These are phyloP conservation scores for Beris morrisii DNA, from an alignment of 2,888 invertebrate species.

Conservation along the genomic window DNA sequence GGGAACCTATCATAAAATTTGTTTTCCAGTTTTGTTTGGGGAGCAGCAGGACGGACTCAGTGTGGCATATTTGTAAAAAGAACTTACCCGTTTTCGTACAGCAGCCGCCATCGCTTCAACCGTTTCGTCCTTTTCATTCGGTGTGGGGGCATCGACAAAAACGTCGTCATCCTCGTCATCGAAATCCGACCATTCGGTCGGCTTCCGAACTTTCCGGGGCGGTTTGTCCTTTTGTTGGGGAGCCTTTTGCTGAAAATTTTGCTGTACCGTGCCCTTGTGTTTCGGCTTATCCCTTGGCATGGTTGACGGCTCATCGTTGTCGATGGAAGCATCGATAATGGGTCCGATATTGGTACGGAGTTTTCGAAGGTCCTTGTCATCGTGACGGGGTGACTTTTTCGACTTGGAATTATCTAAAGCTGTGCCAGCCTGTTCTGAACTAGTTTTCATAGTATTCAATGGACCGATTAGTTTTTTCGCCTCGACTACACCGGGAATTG, in stretches of 20 bases:
- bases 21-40: no score
- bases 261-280: constrained; percentile 12
- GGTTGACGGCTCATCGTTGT: constrained; percentile 2
- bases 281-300: constrained; percentile 19
- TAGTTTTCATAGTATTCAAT: not conserved
- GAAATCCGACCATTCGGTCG: constrained; percentile 30
- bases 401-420: not conserved
- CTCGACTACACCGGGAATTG: not conserved
- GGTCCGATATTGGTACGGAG: not conserved
- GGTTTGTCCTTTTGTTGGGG: constrained; percentile 4
- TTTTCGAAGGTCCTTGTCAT: not conserved
- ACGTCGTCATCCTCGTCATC: constrained; percentile 51
- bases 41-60: no score
- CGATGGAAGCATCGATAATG: not conserved
- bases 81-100: constrained; percentile 31
- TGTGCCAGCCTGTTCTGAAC: not conserved
- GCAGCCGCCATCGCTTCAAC: constrained; percentile 1
- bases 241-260: not conserved
- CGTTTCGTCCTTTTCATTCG: not conserved
- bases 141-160: constrained; percentile 50
- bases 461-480: not conserved
- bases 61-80: not conserved
- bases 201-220: constrained; percentile 8
- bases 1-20: no score
- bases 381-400: constrained; percentile 15